Conservation (phyloP, 2,113 vertebrate genomes). For the Solea solea region DNA sequence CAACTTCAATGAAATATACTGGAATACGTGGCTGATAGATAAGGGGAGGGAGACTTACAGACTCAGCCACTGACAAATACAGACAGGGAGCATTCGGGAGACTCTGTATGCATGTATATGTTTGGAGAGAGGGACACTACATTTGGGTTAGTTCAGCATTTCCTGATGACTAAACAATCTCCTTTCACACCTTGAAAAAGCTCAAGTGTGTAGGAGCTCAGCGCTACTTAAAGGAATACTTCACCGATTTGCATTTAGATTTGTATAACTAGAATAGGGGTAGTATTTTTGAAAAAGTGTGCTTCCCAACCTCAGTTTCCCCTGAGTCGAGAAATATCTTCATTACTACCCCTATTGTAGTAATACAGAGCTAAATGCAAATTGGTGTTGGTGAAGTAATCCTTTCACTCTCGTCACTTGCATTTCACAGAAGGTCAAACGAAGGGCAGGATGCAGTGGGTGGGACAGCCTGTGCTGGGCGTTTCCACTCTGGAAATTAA, state of each 20-base stretch:
- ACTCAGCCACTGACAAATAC: conserved; percentile 27
- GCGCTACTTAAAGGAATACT: neutral
- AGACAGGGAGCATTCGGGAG: conserved; percentile 1
- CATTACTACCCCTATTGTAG: no score
- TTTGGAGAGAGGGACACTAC: conserved; percentile 13
- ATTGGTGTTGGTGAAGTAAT: no score
- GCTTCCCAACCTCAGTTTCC: no score
- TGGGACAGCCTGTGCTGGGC: conserved; percentile 16
- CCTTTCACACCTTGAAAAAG: conserved; percentile 20
- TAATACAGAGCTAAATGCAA: no score
- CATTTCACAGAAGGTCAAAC: conserved; percentile 27
- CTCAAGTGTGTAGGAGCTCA: neutral
- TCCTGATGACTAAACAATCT: no score
- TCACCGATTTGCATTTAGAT: no score
- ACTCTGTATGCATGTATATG: neutral
- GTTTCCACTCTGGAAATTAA: conserved; percentile 28
- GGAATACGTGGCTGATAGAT: conserved; percentile 53
- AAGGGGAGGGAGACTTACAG: conserved; percentile 32
- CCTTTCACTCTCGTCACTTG: conserved; percentile 18
- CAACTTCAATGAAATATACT: conserved; percentile 57
- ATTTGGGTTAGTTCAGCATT: conserved; percentile 12
- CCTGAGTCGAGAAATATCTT: no score
- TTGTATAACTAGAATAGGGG: no score
- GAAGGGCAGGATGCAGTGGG: conserved; percentile 33
- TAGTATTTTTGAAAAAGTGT: no score